Evolutionary conservation across 2,797 vertebrate species (phyloP).

Genomic region (Apogon hyalosoma): DNA sequence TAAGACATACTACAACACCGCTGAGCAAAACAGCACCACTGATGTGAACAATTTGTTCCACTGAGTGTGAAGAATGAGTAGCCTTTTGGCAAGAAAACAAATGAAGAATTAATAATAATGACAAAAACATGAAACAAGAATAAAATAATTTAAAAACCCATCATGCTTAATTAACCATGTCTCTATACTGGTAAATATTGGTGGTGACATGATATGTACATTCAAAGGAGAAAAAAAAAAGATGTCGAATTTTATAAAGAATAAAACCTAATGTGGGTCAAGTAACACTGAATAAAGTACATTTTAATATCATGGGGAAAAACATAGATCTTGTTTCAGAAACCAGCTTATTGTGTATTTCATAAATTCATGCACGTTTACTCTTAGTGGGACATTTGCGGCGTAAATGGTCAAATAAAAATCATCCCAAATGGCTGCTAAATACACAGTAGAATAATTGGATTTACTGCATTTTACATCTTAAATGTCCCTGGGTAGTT

Average conservation of each 20-base stretch:
- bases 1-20: slow-evolving; percentile 21
- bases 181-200: no score
- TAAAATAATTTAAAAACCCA: no score
- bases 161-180: no score
- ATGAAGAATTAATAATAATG: background rate
- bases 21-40: slow-evolving; percentile 39
- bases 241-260: no score
- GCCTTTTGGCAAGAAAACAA: slow-evolving; percentile 37
- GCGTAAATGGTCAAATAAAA: slow-evolving; percentile 49
- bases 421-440: slow-evolving; percentile 35
- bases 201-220: no score
- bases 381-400: slow-evolving; percentile 30
- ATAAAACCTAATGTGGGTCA: no score
- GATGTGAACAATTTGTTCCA: slow-evolving; percentile 58
- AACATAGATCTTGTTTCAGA: background rate
- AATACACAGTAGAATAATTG: slow-evolving; percentile 52
- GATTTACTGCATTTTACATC: slow-evolving; percentile 52
- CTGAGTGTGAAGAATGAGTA: slow-evolving; percentile 46
- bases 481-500: slow-evolving; percentile 37
- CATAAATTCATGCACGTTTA: slow-evolving; percentile 29
- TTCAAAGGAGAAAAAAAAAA: no score
- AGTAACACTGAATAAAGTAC: no score
- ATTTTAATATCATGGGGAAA: background rate
- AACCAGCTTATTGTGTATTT: slow-evolving; percentile 23
- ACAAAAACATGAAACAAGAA: no score